Base-by-base conservation (phyloP, 1,140 invertebrate species). In the Trichonephila inaurata region DNA sequence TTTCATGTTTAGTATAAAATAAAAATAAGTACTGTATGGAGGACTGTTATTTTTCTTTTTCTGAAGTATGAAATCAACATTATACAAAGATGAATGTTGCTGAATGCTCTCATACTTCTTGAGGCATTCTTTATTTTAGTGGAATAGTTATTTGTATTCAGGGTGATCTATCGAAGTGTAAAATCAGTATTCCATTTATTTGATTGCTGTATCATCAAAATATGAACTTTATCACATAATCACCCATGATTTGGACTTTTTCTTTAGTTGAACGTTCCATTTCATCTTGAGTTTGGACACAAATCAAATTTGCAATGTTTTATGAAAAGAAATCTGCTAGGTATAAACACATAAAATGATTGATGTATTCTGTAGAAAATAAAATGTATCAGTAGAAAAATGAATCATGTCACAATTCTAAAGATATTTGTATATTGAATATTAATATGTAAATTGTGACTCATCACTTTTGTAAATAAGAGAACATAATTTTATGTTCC, bases 381-480 rank as follows among this genome's bases (percentile, higher is more conserved):
- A n/a, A 69, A 69, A 69, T 77, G 16, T 19, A 64, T 33, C 72
- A 33, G 5, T 77, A 33, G 28, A 33, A 77, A 18, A 77, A 24
- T 6, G n/a, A 33, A 77, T 33, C 72, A 6, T 40, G 72, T 77
- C 18, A 3, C 28, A 33, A 33, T 40, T 77, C 72, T 40, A 33
- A 77, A 77, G 24, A 12, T 24, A 66, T 66, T 24, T 69, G 24
- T 69, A 2, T 69, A 69, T 24, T 24, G 24, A 69, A 77, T 18
- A 18, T 40, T 77, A 77, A 33, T 77, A 33, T 77, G 28, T 33
- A 77, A 77, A 77, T 77, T 77, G 72, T 77, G 72, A 77, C 72
- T 77, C 72, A 77, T 77, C 69, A 40, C 28, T 77, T 16, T 77
- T 77, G 72, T 77, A 77, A 77, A 77, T 77, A 77, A 18, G 28